phyloP scores from a whole-genome alignment of 2,888 invertebrate genomes.

The Heliconius charithonia region DNA sequence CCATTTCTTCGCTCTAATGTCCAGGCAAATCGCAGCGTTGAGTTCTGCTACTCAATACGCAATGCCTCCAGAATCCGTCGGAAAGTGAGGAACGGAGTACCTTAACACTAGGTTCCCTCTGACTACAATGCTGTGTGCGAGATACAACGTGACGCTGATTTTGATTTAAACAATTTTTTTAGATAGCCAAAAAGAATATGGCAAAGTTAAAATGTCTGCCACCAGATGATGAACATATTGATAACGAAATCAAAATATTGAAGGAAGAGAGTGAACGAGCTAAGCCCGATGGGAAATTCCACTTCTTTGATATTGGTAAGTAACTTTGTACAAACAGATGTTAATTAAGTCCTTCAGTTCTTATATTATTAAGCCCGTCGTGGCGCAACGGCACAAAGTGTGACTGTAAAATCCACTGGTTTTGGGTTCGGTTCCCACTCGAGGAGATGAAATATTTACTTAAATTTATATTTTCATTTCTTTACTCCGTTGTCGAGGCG shows the following conservation, averaged over 20 bases:
- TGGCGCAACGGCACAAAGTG: no score
- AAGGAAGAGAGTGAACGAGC: conserved; percentile 64
- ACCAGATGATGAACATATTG: conserved; percentile 55
- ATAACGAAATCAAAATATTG: conserved; percentile 55
- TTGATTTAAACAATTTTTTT: conserved; percentile 30
- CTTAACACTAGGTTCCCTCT: not conserved
- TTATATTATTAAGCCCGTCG: not conserved
- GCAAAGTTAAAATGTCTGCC: conserved; percentile 59
- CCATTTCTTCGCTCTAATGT: no score
- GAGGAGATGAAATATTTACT: no score
- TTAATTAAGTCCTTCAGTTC: not conserved
- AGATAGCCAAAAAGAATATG: conserved; percentile 60
- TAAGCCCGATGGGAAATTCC: conserved; percentile 55
- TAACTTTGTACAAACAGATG: conserved; percentile 36
- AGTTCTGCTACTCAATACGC: no score
- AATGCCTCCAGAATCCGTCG: no score
- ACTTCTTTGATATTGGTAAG: conserved; percentile 61
- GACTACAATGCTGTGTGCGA: not conserved
- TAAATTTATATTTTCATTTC: no score
- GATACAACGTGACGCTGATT: no score
- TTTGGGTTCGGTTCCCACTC: no score
- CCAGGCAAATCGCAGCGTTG: no score
- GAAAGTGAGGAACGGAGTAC: no score
- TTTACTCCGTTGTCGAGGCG: no score
- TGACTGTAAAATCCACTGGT: no score